Evolutionary conservation across 2,113 vertebrate genomes (phyloP).

Genomic region (Limnothrissa miodon): DNA sequence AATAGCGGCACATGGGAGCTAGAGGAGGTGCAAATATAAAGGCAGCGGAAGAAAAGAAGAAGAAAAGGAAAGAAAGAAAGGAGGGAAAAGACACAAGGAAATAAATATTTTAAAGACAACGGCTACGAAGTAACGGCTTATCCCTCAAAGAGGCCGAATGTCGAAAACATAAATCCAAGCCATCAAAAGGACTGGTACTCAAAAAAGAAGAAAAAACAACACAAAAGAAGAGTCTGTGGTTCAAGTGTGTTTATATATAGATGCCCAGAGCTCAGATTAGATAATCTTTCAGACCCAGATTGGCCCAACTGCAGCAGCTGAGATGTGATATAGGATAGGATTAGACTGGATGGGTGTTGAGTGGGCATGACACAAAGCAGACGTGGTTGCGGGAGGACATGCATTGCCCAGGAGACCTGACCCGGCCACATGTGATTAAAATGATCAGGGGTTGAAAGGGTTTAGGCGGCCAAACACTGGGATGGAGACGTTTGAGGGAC

Average conservation of each 20-base stretch:
- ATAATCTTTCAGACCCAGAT: constrained; percentile 31
- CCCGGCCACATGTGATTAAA: not conserved
- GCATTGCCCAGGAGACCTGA: not conserved
- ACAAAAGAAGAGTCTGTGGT: constrained; percentile 55
- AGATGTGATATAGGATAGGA: not conserved
- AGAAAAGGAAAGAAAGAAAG: not conserved
- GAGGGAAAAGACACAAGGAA: not conserved
- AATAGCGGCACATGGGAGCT: not conserved
- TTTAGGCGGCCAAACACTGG: not conserved
- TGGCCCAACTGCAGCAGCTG: not conserved
- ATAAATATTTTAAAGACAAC: not conserved
- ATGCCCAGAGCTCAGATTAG: constrained; percentile 26
- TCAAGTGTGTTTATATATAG: constrained; percentile 60
- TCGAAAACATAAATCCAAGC: constrained; percentile 24
- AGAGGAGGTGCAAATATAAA: not conserved
- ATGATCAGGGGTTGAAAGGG: not conserved
- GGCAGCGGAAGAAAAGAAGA: not conserved
- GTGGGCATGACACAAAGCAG: not conserved
- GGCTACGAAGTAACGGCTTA: not conserved
- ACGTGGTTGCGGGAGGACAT: not conserved
- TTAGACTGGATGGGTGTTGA: not conserved
- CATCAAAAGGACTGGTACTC: not conserved
- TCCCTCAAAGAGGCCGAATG: not conserved
- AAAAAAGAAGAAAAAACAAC: constrained; percentile 41
- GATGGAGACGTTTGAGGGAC: not conserved